phyloP scores from a whole-genome alignment of 2,797 vertebrate species.

The Coregonus ussuriensis region DNA sequence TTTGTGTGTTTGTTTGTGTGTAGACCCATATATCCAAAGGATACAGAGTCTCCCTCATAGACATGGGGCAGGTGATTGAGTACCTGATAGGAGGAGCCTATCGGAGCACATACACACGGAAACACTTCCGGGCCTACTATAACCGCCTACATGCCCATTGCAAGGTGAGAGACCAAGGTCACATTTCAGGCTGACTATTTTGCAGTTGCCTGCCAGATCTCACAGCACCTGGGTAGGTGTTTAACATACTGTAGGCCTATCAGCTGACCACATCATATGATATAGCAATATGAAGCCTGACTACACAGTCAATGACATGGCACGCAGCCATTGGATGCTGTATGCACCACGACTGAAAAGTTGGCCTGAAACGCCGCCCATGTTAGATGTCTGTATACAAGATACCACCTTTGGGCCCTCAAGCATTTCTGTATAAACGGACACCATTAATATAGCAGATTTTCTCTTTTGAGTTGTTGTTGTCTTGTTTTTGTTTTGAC shows the following conservation, averaged over 20 bases:
- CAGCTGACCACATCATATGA: too few relatives aligned
- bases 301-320: background rate
- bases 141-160: slow-evolving; percentile 76
- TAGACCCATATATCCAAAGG: slow-evolving; percentile 79
- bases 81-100: slow-evolving; percentile 94
- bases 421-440: background rate
- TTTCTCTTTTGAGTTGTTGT: background rate
- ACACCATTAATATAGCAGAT: background rate
- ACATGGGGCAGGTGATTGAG: slow-evolving; percentile 92
- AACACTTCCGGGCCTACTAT: slow-evolving; percentile 88
- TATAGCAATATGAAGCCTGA: background rate
- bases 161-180: slow-evolving; percentile 71
- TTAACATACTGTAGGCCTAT: background rate
- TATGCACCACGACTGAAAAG: too few relatives aligned
- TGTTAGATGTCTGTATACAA: too few relatives aligned
- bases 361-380: too few relatives aligned
- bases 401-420: background rate
- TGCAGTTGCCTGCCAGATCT: too few relatives aligned
- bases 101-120: slow-evolving; percentile 91
- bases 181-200: background rate
- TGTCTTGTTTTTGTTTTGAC: slow-evolving; percentile 9
- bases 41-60: slow-evolving; percentile 87
- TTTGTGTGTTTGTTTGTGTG: slow-evolving; percentile 9
- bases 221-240: too few relatives aligned
- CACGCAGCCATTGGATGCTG: background rate